phyloP scores from a whole-genome alignment of 2,888 invertebrate species.

The Gari tellinella region DNA sequence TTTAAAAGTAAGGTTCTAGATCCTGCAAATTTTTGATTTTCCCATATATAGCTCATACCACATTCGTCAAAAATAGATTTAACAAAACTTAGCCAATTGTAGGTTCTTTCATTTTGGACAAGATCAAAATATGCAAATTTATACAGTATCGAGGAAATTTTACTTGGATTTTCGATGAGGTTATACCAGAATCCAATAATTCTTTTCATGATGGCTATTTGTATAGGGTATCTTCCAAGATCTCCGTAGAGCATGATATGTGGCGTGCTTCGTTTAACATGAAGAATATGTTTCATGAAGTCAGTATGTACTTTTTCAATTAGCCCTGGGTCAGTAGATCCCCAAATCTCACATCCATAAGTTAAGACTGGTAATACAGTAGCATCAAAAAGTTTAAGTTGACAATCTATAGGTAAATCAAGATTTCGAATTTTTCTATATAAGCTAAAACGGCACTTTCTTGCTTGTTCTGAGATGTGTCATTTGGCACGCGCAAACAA shows the following conservation, averaged over 20 bases:
- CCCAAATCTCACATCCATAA: constrained; percentile 19
- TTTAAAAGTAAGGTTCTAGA: too few species aligned
- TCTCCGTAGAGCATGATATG: constrained; percentile 16
- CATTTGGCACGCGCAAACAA: not conserved
- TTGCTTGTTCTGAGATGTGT: constrained; percentile 7
- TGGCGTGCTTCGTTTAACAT: constrained; percentile 17
- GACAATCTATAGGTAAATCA: too few species aligned
- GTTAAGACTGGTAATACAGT: constrained; percentile 17
- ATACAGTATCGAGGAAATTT: too few species aligned
- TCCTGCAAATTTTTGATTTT: too few species aligned
- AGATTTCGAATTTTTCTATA: constrained; percentile 8
- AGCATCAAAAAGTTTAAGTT: too few species aligned
- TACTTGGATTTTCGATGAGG: not conserved
- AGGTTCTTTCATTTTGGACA: not conserved
- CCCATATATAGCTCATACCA: too few species aligned
- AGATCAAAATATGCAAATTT: constrained; percentile 2
- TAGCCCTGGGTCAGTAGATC: not conserved
- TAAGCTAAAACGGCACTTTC: constrained; percentile 1
- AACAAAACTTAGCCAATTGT: too few species aligned
- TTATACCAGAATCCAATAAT: too few species aligned
- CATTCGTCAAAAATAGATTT: not conserved
- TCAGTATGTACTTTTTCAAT: constrained; percentile 23
- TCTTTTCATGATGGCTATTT: too few species aligned
- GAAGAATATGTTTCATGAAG: constrained; percentile 15
- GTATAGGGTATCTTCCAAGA: constrained; percentile 15